Evolutionary conservation across 1,140 invertebrate genomes (phyloP), one percentile per base, ranked within the genome.

Genomic region (Drosophila ironensis): DNA sequence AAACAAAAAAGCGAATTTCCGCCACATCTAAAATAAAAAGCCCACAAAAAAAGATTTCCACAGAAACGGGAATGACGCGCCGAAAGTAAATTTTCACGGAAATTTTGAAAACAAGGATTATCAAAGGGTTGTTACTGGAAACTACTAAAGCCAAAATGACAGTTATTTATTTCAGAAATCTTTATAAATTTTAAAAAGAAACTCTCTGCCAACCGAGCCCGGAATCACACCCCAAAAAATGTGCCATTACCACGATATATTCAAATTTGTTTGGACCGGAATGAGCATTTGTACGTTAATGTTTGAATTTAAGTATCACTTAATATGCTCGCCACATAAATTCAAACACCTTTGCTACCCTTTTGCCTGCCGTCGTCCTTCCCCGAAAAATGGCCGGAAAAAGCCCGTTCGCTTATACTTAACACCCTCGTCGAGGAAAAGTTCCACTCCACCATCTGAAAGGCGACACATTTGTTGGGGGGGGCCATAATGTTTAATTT

Each of bases 401-500:
- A 41, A 27, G 14, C n/a, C 45, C 22, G n/a, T n/a, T n/a, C n/a
- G n/a, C n/a, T n/a, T n/a, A n/a, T n/a, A 41, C 25, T 38, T 19
- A 35, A 9, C 22, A 28, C 30, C 25, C 4, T 20, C 20, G 12
- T 14, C 56, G 30, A 11, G 17, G 22, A 41, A 56, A 41, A 56
- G 28, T 24, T 37, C 19, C 35, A 28, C 44, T 45, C 52, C 53
- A 22, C n/a, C n/a, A 50, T 45, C 57, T 51, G 14, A 53, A 60
- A 48, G 48, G 63, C 78, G 72, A 61, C 78, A 69, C 72, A 66
- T 84, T 84, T 77, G 53, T 41, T 61, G 28, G 25, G 69, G 50
- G 28, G 25, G 69, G 50, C 64, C 63, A 84, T 84, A 78, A 84
- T 84, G 80, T 70, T 84, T 78, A 84, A 82, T 86, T 78, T 84